Evolutionary conservation across 2,888 invertebrate species (phyloP), one percentile per base, ranked within the genome.

Genomic region (Mythimna impura): DNA sequence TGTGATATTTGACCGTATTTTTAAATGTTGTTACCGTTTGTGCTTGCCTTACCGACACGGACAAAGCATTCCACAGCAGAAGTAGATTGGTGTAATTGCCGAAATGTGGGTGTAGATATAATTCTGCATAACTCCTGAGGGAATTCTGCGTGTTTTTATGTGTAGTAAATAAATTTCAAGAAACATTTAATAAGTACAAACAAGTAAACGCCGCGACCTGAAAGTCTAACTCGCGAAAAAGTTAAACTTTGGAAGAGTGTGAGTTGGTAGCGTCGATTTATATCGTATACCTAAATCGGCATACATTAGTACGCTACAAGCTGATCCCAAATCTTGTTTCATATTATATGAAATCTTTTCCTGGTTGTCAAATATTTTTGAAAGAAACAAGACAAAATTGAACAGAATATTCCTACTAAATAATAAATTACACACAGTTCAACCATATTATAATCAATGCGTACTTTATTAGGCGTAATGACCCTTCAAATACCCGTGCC

Each of bases 391-490:
- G 6, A 40, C 36, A 17, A 54, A 67, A 36, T 36, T 47, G 0
- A 30, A 30, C 36, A n/a, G 20, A 50, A 61, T 54, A 36, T 54
- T 58, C 12, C 1, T 2, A 7, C 8, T 22, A 54, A 30, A 25
- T 60, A 30, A 40, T 57, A 63, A 68, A 63, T n/a, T 36, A n/a
- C 10, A 55, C 10, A 61, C 20, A 52, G 64, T 20, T 61, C 5
- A 40, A 34, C 25, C 69, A 76, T 63, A 55, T n/a, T 43, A 52
- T 58, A 63, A 78, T 62, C 58, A 68, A 55, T 66, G 40, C 5
- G 52, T 66, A 54, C 58, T 73, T 73, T 73, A 82, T 79, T 70
- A 82, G 36, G 25, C 64, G 34, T 71, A 68, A 72, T 82, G 61
- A 58, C 55, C 75, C 69, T 66, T 73, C 47, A 64, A 52, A 64